Base-by-base conservation (phyloP, 2,113 vertebrate species). In the Hipposideros armiger region DNA sequence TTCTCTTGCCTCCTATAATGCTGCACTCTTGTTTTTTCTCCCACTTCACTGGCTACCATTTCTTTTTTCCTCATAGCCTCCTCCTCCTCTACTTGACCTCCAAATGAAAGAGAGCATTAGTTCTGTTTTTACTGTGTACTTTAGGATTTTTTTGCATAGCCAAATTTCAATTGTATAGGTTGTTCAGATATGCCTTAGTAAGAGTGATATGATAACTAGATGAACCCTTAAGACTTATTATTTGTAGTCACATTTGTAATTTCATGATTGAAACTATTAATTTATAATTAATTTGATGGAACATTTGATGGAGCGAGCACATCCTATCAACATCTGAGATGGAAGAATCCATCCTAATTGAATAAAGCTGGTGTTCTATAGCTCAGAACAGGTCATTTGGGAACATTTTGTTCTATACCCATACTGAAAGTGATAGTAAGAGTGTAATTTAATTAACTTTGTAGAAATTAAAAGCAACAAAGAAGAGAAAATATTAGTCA, bases 181-280 rank as follows among this genome's bases (percentile, higher is more conserved):
- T 87, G 11, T 67, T n/a, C 45, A 78, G 36, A 32, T 87, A 50
- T n/a, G 45, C 42, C 22, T 83, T 77, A 72, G 30, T 90, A 69
- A 77, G 4, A 28, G 36, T 50, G 36, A 50, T 20, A 83, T 36
- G 36, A 36, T 36, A 36, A 36, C 36, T 36, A 36, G 36, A 87
- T 28, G 50, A 80, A n/a, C 58, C 15, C 72, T 62, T 72, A 40
- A 42, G 56, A 81, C 58, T 72, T 62, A 74, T 54, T 77, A 56
- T 42, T 36, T 54, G 45, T 62, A 11, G 88, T 56, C 86, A 66
- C 11, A n/a, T 50, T 92, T 90, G 24, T 32, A 87, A 50, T 78
- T 95, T 95, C 66, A 64, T 45, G 11, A 32, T 50, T 74, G 42
- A 93, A 92, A 28, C n/a, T 78, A 87, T 91, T 91, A 74, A 66